phyloP scores from a whole-genome alignment of 1,140 invertebrate genomes.

The Heliconius himera region DNA sequence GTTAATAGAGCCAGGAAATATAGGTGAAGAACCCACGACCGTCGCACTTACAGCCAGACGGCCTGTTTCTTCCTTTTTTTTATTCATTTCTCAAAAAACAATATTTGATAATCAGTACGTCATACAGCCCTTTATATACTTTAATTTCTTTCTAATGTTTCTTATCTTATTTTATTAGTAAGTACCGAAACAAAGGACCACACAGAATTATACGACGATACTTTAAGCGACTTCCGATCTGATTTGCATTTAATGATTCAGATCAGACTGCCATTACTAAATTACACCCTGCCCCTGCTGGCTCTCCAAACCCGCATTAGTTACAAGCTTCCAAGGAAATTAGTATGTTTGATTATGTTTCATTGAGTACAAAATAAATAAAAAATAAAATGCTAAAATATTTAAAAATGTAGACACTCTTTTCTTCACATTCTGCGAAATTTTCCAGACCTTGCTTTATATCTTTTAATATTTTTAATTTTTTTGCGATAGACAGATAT shows the following conservation, averaged over 20 bases:
- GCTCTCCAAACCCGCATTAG: conserved; percentile 4
- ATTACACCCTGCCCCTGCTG: conserved; percentile 10
- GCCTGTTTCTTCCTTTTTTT: no score
- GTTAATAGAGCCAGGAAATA: no score
- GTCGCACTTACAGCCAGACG: no score
- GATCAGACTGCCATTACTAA: background rate
- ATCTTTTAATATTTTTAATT: no score
- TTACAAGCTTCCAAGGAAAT: background rate
- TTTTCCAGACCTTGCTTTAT: no score
- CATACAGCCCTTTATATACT: no score
- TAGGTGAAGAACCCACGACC: no score
- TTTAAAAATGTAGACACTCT: background rate
- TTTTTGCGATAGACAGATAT: no score
- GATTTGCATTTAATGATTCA: conserved; percentile 17
- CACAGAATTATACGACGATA: background rate
- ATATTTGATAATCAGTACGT: no score
- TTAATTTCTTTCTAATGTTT: no score
- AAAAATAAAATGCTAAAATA: background rate
- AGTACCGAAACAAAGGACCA: background rate
- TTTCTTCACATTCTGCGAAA: no score
- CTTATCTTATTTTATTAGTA: background rate
- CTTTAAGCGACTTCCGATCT: conserved; percentile 9
- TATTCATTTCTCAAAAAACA: no score
- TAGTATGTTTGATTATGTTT: background rate
- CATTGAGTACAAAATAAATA: background rate